Percentiles rank a stretch among this genome's conserved stretches.
Evolutionary conservation across 2,113 vertebrate species (phyloP).

Genomic region (Urocolius indicus): DNA sequence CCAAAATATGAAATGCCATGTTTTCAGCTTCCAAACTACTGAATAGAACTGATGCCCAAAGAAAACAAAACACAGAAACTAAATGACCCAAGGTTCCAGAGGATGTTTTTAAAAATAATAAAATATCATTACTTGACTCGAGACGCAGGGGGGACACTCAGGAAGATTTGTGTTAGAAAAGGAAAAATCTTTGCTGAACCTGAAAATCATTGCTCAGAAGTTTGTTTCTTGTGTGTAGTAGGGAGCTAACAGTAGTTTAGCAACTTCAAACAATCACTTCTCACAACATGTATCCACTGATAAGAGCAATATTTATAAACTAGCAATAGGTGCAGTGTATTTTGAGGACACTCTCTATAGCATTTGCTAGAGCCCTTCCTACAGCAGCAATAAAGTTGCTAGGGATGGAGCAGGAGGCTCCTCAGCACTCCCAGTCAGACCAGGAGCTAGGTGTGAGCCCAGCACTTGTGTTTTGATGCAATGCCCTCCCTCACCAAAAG

Average conservation of each 20-base stretch:
- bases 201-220: neutral
- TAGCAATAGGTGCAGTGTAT: neutral
- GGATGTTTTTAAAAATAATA: neutral
- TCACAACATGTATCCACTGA: neutral
- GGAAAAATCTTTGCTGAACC: neutral
- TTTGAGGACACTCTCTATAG: neutral
- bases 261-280: neutral
- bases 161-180: neutral
- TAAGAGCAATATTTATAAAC: neutral
- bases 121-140: neutral
- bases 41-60: neutral
- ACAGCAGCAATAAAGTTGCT: neutral
- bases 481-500: neutral
- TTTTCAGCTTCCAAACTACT: neutral
- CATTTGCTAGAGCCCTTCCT: neutral
- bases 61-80: neutral
- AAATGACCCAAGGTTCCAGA: neutral
- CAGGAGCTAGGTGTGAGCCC: neutral
- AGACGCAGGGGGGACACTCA: accelerated
- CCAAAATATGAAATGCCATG: neutral
- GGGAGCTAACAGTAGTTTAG: neutral
- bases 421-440: neutral
- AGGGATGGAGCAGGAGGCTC: neutral
- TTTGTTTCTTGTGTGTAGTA: neutral
- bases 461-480: neutral